Conservation (phyloP, 2,113 vertebrate genomes). For the Bujurquina vittata region DNA sequence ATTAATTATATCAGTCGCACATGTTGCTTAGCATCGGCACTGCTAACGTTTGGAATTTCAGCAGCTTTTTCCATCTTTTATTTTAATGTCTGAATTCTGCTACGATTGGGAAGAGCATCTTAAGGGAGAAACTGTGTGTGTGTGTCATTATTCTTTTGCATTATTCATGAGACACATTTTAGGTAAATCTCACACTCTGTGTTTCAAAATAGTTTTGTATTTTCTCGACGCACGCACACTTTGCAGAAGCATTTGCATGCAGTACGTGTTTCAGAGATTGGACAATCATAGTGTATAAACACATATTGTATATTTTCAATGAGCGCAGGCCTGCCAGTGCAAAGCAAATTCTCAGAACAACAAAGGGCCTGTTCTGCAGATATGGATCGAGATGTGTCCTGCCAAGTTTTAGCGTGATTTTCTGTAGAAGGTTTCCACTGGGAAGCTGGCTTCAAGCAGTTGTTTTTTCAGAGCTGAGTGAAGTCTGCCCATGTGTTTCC, state of each 20-base stretch:
- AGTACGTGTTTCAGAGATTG: not conserved
- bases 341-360: conserved; percentile 23
- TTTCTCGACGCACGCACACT: not conserved
- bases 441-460: conserved; percentile 52
- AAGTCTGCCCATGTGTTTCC: conserved; percentile 78
- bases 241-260: conserved; percentile 12
- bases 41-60: conserved; percentile 23
- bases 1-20: no score
- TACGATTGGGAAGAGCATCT: conserved; percentile 25
- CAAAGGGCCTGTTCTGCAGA: conserved; percentile 53
- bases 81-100: conserved; percentile 41
- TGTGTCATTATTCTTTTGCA: conserved; percentile 31
- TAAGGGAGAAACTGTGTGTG: not conserved
- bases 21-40: no score
- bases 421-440: conserved; percentile 53
- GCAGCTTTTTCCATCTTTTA: conserved; percentile 11
- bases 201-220: conserved; percentile 18
- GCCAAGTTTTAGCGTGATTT: conserved; percentile 54
- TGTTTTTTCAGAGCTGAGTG: conserved; percentile 55
- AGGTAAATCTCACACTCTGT: conserved; percentile 24
- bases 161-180: conserved; percentile 68
- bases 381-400: conserved; percentile 44
- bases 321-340: conserved; percentile 2
- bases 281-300: conserved; percentile 11
- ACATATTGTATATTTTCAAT: conserved; percentile 31